Conservation (phyloP, 2,113 vertebrate genomes). For the Picathartes gymnocephalus region DNA sequence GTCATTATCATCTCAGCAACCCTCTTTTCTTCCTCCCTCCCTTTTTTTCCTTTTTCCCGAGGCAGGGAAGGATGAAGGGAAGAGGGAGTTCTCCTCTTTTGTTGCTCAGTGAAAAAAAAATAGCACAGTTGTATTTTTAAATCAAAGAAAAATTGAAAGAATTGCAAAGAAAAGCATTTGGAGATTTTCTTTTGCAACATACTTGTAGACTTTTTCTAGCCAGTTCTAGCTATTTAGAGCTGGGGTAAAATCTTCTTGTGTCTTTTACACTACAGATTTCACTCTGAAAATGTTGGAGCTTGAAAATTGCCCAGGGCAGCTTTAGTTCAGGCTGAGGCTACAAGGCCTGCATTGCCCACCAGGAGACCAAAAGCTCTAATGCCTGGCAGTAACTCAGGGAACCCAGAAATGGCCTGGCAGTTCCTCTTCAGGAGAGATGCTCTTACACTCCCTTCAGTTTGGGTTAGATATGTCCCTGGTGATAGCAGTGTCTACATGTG, state of each 20-base stretch:
- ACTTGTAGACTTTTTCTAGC: background rate
- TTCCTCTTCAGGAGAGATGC: background rate
- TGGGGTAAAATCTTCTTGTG: background rate
- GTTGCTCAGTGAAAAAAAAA: background rate
- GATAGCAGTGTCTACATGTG: background rate
- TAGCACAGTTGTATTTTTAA: background rate
- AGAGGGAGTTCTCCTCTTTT: background rate
- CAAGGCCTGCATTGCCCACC: background rate
- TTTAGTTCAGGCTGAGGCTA: background rate
- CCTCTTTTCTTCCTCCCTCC: background rate
- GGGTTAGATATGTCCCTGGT: rapidly evolving
- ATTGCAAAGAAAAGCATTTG: background rate
- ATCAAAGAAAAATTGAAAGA: background rate
- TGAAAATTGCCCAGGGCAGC: background rate
- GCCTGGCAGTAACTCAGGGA: background rate
- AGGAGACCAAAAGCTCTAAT: background rate
- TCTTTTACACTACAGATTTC: background rate
- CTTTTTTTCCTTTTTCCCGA: background rate
- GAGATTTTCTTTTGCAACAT: background rate
- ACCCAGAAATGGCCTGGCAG: background rate
- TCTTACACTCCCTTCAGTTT: background rate
- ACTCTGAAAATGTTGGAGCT: background rate
- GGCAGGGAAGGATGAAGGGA: background rate
- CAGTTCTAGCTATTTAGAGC: background rate
- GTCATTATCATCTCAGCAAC: background rate